Conservation (phyloP, 2,113 vertebrate genomes). For the Calyptomena viridis region DNA sequence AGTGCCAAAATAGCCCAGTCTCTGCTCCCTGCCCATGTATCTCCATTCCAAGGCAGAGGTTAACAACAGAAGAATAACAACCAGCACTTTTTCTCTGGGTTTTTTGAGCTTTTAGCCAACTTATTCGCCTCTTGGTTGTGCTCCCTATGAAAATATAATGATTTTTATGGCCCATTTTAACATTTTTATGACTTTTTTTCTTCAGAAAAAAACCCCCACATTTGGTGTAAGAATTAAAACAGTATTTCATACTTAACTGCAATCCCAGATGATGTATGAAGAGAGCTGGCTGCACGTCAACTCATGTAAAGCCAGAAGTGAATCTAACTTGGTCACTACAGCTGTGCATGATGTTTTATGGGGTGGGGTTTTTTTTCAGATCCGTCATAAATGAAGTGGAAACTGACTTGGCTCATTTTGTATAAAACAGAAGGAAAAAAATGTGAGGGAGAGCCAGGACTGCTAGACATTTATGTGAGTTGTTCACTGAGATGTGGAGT, state of each 20-base stretch:
- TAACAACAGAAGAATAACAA: constrained; percentile 21
- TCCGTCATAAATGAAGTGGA: constrained; percentile 64
- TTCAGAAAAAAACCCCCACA: constrained; percentile 22
- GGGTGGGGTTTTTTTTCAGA: constrained; percentile 10
- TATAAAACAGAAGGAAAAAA: neutral
- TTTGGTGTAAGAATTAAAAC: constrained; percentile 73
- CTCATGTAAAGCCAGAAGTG: constrained; percentile 70
- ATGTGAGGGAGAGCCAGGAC: neutral
- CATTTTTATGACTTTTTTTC: constrained; percentile 60
- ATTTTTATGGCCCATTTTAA: constrained; percentile 71
- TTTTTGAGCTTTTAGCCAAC: constrained; percentile 42
- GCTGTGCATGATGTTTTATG: constrained; percentile 70
- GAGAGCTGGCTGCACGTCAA: constrained; percentile 71
- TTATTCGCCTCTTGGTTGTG: constrained; percentile 43
- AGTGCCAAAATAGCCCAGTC: neutral
- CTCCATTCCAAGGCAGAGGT: neutral
- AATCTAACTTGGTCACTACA: constrained; percentile 71
- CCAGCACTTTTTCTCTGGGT: neutral
- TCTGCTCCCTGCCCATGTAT: neutral
- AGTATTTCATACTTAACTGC: constrained; percentile 71
- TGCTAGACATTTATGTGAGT: neutral
- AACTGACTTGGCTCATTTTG: constrained; percentile 71
- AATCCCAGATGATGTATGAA: constrained; percentile 71
- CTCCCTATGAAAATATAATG: constrained; percentile 16
- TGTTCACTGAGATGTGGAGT: neutral